These are phyloP conservation scores for Lithosia quadra DNA, from an alignment of 2,888 invertebrate species.

Conservation along the genomic window DNA sequence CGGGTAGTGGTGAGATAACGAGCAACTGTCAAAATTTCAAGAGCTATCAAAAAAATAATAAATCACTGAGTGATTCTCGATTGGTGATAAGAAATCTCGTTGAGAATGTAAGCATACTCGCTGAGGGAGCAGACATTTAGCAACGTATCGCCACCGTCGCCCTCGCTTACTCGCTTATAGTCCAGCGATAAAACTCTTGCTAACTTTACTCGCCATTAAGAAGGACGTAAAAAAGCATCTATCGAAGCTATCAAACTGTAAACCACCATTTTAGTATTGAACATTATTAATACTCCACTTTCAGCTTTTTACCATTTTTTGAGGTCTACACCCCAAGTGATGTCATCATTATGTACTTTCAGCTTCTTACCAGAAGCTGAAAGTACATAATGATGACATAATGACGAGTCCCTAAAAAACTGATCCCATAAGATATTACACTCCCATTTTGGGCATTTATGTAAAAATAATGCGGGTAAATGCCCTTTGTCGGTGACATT, in stretches of 20 bases:
- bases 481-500: not conserved
- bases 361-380: not conserved
- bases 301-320: not conserved
- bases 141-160: too few species aligned
- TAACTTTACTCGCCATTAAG: not conserved
- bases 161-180: too few species aligned
- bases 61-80: too few species aligned
- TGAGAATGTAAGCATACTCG: too few species aligned
- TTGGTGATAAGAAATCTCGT: too few species aligned
- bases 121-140: too few species aligned
- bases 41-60: too few species aligned
- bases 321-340: too few species aligned
- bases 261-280: not conserved
- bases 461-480: not conserved
- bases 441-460: not conserved
- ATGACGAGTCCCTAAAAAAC: not conserved
- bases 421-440: not conserved
- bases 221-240: not conserved
- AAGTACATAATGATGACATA: not conserved
- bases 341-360: too few species aligned
- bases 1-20: too few species aligned
- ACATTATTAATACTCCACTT: not conserved
- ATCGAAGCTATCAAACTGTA: not conserved
- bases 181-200: too few species aligned
- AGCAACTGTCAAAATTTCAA: too few species aligned